These are phyloP conservation scores for Choreutis nemorana DNA, from an alignment of 2,888 invertebrate genomes.

Conservation along the genomic window DNA sequence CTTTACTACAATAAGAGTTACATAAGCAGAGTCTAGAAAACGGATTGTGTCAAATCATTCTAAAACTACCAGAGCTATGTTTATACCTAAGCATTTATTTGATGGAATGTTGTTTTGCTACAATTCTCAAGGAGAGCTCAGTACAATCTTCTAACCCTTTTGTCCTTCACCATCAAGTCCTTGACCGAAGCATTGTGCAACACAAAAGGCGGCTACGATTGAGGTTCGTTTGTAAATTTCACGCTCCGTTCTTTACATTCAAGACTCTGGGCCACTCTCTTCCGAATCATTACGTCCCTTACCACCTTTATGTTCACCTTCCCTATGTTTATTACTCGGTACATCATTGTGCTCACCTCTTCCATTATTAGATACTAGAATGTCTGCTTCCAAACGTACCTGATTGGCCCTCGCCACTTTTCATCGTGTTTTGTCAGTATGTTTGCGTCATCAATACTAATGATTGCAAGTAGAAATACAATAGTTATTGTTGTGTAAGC, in stretches of 20 bases:
- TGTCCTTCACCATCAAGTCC: constrained; percentile 51
- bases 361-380: constrained; percentile 25
- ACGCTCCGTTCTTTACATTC: constrained; percentile 56
- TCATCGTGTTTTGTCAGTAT: constrained; percentile 42
- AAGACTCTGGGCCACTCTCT: constrained; percentile 46
- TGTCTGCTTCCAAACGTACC: constrained; percentile 27
- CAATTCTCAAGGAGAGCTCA: too few relatives aligned
- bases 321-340: constrained; percentile 37
- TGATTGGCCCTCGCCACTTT: constrained; percentile 57
- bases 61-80: too few relatives aligned
- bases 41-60: too few relatives aligned
- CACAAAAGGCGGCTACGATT: constrained; percentile 57
- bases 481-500: constrained; percentile 53
- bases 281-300: constrained; percentile 62
- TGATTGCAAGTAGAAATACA: constrained; percentile 58
- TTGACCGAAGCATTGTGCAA: constrained; percentile 52
- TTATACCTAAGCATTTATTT: too few relatives aligned
- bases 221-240: constrained; percentile 57
- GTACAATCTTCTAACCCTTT: constrained; percentile 39
- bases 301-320: constrained; percentile 46
- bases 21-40: too few relatives aligned
- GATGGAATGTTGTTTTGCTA: too few relatives aligned
- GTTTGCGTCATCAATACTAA: constrained; percentile 65
- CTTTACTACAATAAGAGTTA: too few relatives aligned
- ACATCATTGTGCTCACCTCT: constrained; percentile 45